Conservation (phyloP, 2,797 vertebrate species). For the Pipistrellus pygmaeus region DNA sequence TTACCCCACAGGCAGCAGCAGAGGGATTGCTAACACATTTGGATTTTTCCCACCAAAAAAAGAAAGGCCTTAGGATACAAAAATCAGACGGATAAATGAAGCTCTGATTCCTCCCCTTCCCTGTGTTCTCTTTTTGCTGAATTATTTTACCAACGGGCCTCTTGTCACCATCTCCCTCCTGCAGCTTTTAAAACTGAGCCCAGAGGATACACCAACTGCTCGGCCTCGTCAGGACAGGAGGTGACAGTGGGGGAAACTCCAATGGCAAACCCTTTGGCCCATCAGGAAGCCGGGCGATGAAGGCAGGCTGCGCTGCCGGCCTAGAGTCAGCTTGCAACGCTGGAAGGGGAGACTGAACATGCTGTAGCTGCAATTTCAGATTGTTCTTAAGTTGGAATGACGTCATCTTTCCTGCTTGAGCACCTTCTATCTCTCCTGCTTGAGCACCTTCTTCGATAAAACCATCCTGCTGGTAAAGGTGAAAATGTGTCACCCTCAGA, state of each 20-base stretch:
- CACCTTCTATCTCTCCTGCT: not conserved
- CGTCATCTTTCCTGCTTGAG: not conserved
- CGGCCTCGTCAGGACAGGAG: not conserved
- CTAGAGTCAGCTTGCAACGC: not conserved
- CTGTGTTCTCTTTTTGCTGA: not conserved
- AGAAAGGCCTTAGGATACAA: not conserved
- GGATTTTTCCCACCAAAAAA: not conserved
- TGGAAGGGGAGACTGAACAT: accelerated
- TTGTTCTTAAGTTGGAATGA: slow-evolving; percentile 12
- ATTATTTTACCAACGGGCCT: not conserved
- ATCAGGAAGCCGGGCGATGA: not conserved
- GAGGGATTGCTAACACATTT: not conserved
- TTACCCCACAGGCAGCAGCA: not conserved
- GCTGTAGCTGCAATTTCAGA: not conserved
- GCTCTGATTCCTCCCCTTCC: not conserved
- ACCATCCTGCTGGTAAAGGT: not conserved
- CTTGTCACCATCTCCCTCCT: slow-evolving; percentile 15
- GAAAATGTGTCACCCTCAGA: not conserved
- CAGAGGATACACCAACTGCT: not conserved
- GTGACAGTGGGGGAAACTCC: not conserved
- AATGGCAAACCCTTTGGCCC: not conserved
- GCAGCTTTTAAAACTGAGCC: slow-evolving; percentile 33
- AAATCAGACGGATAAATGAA: slow-evolving; percentile 1
- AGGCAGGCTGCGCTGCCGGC: not conserved
- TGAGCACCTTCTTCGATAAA: slow-evolving; percentile 4